Base-by-base conservation (phyloP, 1,140 invertebrate species). In the Meloidogyne floridensis region DNA sequence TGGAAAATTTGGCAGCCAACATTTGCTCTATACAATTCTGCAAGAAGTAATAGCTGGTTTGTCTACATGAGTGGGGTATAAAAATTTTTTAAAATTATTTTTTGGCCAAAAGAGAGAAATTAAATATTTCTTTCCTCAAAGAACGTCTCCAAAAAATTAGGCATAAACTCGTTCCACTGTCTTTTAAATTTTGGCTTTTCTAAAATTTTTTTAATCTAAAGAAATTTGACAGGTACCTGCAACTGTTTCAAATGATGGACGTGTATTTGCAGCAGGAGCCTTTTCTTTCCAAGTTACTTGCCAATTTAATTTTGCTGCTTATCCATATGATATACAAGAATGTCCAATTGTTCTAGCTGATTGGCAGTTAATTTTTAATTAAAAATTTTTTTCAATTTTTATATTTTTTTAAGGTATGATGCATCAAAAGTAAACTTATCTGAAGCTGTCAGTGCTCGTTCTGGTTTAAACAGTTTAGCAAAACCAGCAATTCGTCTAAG, bases 331-430 rank as follows among this genome's bases (percentile, higher is more conserved):
- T 43, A 72, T 80, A 18, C 88, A 89, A 85, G 69, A 80, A n/a
- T 89, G 88, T 75, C 88, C 88, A n/a, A 89, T 89, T 76, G 88
- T 90, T 10, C 77, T 89, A n/a, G 84, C 88, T n/a, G 88, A 89
- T 76, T 89, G 88, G 88, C 82, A 90, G 51, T 89, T 7, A 18
- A 18, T 15, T 18, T 42, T 65, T 42, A 10, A 53, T 15, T 65
- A 2, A 15, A 32, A 59, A 15, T 77, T 13, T 71, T 78, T 7
- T 42, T 18, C 5, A 79, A 20, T 51, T 54, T 59, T 51, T n/a
- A 13, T 32, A 13, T 54, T 72, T 79, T 42, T 47, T 8, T 47
- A 9, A 79, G 77, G 8, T 79, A 90, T 72, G 88, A 90, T 71
- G 59, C 88, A 0, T 88, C 86, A 7, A 84, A 86, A 51, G 88